Base-by-base conservation (phyloP, 1,140 invertebrate species). In the Drosophila ercepeae region DNA sequence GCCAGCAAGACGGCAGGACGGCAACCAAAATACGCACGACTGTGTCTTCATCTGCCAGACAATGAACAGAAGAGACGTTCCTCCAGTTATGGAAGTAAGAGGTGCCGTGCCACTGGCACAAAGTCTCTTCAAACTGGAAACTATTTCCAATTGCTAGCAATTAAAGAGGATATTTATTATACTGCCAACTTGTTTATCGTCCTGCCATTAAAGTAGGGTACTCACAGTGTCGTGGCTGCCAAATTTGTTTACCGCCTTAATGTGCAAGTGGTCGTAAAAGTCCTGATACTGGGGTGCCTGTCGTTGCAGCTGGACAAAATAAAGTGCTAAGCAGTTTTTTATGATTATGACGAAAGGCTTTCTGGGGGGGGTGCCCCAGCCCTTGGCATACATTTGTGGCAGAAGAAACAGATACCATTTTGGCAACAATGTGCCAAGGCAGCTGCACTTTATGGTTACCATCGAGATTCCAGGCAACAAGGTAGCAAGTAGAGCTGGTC, bases 301-400 rank as follows among this genome's bases (percentile, higher is more conserved):
- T 46, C 64, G 18, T 64, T 25, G 54, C 45, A 58, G 54, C 32
- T 42, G 44, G 21, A 25, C 36, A 58, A 67, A 72, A 75, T 51
- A 60, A 69, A 82, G 73, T 69, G 73, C 73, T 70, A 69, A 82
- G 78, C 73, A 61, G 63, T 52, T 64, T 82, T 81, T 82, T 82
- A 82, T 82, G 73, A 74, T 82, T 82, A 74, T 69, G 78, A 64
- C 45, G 63, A 82, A 65, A 77, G 69, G 67, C 65, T 61, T 71
- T 71, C 14, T 46, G 14, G 11, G 39, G 14, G 11, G 39, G 25
- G 9, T n/a, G 42, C 11, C 36, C 14, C 36, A 0, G n/a, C 9
- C 29, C 2, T 7, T 8, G 2, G 27, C 27, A 27, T 27, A 27
- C 8, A 27, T 27, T 8, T 32, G 2, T 32, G 9, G 4, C 25